Percentiles rank a stretch among this genome's conserved stretches.
Evolutionary conservation across 2,797 vertebrate genomes (phyloP).

Genomic region (Hapalemur alaotrensis): DNA sequence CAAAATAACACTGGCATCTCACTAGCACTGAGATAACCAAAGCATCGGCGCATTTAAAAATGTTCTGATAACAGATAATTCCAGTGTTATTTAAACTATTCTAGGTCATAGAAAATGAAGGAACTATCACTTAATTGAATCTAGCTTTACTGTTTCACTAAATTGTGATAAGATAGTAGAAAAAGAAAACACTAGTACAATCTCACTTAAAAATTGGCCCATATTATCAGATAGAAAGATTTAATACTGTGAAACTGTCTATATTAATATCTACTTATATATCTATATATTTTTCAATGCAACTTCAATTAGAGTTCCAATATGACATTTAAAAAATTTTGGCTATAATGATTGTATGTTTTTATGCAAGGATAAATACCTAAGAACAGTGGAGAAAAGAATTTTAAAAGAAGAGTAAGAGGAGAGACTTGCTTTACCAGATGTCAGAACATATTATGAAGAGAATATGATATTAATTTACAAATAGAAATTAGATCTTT

Average conservation of each 20-base stretch:
- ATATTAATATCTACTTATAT: not conserved
- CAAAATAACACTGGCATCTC: not conserved
- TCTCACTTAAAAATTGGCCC: not conserved
- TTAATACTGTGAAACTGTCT: not conserved
- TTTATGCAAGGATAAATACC: not conserved
- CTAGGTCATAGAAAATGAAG: not conserved
- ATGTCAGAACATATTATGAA: not conserved
- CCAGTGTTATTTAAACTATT: not conserved
- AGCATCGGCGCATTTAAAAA: not conserved
- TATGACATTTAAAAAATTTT: not conserved
- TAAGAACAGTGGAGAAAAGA: not conserved
- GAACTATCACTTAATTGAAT: not conserved
- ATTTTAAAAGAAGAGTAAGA: not conserved
- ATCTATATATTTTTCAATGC: not conserved
- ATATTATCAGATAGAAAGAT: not conserved
- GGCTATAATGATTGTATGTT: not conserved
- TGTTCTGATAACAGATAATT: not conserved
- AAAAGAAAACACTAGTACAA: not conserved
- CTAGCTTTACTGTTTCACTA: not conserved
- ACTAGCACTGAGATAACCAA: not conserved
- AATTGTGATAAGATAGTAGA: not conserved
- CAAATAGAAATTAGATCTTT: not conserved
- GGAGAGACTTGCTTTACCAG: not conserved
- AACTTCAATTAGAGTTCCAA: constrained; percentile 16
- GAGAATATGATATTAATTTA: not conserved